phyloP scores from a whole-genome alignment of 2,888 invertebrate species.

The Brachyptera risi region DNA sequence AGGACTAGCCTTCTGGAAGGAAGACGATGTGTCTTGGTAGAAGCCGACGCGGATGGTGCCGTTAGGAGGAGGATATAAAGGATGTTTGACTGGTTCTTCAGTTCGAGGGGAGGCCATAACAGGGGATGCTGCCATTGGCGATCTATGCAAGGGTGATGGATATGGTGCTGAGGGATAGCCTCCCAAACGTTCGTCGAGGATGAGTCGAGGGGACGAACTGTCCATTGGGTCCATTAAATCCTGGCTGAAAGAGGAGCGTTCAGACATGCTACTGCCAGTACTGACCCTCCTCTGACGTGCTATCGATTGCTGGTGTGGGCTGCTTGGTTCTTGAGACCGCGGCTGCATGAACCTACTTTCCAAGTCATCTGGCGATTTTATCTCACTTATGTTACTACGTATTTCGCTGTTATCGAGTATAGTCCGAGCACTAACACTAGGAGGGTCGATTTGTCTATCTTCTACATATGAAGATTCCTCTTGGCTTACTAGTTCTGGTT shows the following conservation, averaged over 20 bases:
- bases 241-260: slow-evolving; percentile 73
- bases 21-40: slow-evolving; percentile 67
- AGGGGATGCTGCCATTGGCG: slow-evolving; percentile 50
- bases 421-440: no score
- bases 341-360: no score
- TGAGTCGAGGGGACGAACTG: slow-evolving; percentile 44
- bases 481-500: no score
- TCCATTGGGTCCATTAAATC: slow-evolving; percentile 39
- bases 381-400: not conserved
- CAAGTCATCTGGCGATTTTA: slow-evolving; percentile 22
- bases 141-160: slow-evolving; percentile 58
- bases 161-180: slow-evolving; percentile 63
- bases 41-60: slow-evolving; percentile 83
- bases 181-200: slow-evolving; percentile 55
- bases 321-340: slow-evolving; percentile 13
- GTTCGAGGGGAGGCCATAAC: slow-evolving; percentile 67
- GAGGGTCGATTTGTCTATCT: no score
- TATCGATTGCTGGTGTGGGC: slow-evolving; percentile 24
- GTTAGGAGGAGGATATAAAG: slow-evolving; percentile 68
- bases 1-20: slow-evolving; percentile 38
- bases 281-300: slow-evolving; percentile 69
- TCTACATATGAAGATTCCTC: no score
- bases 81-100: slow-evolving; percentile 59
- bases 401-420: no score
- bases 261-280: slow-evolving; percentile 75